phyloP scores from a whole-genome alignment of 1,140 invertebrate genomes.

The Tetramorium alpestre region DNA sequence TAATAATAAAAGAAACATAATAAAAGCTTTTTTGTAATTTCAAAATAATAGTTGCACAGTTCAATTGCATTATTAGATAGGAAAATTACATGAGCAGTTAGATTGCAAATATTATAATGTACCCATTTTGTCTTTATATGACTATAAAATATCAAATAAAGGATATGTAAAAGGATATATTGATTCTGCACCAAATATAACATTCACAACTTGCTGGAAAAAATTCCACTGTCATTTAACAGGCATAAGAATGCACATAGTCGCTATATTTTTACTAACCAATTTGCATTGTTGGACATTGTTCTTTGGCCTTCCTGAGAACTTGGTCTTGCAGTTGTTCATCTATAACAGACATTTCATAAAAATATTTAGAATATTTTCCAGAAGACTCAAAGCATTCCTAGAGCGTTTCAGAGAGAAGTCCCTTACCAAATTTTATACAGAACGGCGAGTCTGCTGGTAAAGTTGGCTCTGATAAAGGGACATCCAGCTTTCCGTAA shows the following conservation, averaged over 20 bases:
- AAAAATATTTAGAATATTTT: neutral
- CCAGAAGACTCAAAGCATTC: neutral
- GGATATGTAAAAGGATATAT: slow-evolving; percentile 85
- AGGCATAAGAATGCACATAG: slow-evolving; percentile 3
- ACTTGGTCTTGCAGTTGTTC: slow-evolving; percentile 83
- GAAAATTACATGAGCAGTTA: slow-evolving; percentile 56
- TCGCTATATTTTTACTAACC: slow-evolving; percentile 75
- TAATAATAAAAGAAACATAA: slow-evolving; percentile 52
- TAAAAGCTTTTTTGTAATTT: slow-evolving; percentile 51
- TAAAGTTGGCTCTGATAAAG: slow-evolving; percentile 82
- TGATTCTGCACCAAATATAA: slow-evolving; percentile 78
- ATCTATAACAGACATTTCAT: slow-evolving; percentile 79
- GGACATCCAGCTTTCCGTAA: slow-evolving; percentile 82
- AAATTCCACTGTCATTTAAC: slow-evolving; percentile 78
- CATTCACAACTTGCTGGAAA: slow-evolving; percentile 82
- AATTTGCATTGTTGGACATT: slow-evolving; percentile 75
- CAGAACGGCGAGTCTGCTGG: slow-evolving; percentile 67
- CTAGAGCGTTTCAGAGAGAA: neutral
- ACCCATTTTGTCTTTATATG: slow-evolving; percentile 22
- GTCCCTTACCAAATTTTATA: slow-evolving; percentile 81
- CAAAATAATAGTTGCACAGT: neutral
- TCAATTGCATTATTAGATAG: slow-evolving; percentile 46
- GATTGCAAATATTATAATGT: slow-evolving; percentile 11
- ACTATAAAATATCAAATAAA: slow-evolving; percentile 72
- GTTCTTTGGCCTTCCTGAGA: slow-evolving; percentile 76